Conservation (phyloP, 2,797 vertebrate species). For the Sebastes diploproa region DNA sequence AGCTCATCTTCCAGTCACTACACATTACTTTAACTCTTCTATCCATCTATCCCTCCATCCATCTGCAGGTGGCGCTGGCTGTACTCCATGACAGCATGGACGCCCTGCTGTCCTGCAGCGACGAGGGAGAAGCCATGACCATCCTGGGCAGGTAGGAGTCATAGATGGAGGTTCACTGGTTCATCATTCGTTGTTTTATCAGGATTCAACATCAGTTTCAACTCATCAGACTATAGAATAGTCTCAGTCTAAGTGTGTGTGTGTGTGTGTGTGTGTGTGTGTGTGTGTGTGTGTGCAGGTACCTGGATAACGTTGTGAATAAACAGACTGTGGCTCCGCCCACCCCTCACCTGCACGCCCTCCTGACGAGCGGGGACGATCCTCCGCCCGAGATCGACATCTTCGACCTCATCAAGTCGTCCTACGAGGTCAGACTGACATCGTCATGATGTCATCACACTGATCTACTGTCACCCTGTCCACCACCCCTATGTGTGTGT, state of each 20-base stretch:
- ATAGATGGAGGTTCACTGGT: neutral
- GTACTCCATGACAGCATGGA: slow-evolving; percentile 95
- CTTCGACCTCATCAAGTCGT: slow-evolving; percentile 92
- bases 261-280: no score
- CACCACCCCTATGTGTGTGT: neutral
- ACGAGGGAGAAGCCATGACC: slow-evolving; percentile 98
- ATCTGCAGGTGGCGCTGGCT: slow-evolving; percentile 88
- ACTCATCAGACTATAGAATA: no score
- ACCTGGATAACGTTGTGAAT: slow-evolving; percentile 95
- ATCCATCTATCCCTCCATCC: neutral
- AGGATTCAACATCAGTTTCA: no score
- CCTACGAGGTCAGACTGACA: slow-evolving; percentile 88
- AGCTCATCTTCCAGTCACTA: neutral
- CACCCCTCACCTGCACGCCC: slow-evolving; percentile 91
- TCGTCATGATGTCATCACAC: neutral
- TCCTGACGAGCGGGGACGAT: slow-evolving; percentile 90
- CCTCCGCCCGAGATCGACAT: slow-evolving; percentile 90
- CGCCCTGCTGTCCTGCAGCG: slow-evolving; percentile 87
- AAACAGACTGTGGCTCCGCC: slow-evolving; percentile 89
- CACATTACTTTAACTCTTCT: neutral
- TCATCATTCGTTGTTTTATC: no score
- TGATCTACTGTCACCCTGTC: neutral
- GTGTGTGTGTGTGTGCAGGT: slow-evolving; percentile 74
- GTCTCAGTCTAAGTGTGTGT: no score
- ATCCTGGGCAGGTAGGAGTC: slow-evolving; percentile 89